Evolutionary conservation across 2,888 invertebrate genomes (phyloP).

Genomic region (Himalopsyche japonica): DNA sequence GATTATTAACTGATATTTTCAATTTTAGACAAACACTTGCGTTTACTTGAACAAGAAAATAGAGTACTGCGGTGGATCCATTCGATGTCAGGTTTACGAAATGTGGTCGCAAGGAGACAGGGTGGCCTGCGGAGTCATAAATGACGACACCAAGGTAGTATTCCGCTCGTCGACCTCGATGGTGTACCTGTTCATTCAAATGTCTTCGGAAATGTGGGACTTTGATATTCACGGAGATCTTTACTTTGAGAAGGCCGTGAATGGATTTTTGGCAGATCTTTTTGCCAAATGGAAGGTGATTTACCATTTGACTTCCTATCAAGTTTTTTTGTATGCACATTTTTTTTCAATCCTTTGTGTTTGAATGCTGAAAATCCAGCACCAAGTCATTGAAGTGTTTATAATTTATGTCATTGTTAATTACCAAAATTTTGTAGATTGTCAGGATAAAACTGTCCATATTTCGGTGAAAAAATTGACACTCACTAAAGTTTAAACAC

Average conservation of each 20-base stretch:
- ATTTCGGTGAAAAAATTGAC: too few relatives aligned
- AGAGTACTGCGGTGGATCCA: constrained; percentile 84
- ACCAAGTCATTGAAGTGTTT: too few relatives aligned
- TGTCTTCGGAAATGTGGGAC: constrained; percentile 99
- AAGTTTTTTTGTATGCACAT: too few relatives aligned
- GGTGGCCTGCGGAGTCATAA: constrained; percentile 93
- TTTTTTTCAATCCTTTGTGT: too few relatives aligned
- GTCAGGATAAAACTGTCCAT: too few relatives aligned
- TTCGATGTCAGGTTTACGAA: constrained; percentile 88
- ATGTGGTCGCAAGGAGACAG: constrained; percentile 96
- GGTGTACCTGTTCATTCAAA: constrained; percentile 97
- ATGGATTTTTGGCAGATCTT: constrained; percentile 93
- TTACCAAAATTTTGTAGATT: too few relatives aligned
- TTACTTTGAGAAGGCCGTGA: constrained; percentile 97
- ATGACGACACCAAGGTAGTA: constrained; percentile 94
- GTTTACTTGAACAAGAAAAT: constrained; percentile 94
- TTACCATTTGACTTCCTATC: neutral
- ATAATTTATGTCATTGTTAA: too few relatives aligned
- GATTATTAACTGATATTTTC: constrained; percentile 19
- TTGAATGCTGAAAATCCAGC: too few relatives aligned
- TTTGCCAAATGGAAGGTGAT: constrained; percentile 92
- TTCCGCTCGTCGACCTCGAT: constrained; percentile 97
- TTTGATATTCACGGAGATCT: constrained; percentile 98
- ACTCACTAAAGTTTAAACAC: too few relatives aligned
- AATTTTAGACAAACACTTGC: constrained; percentile 79